Evolutionary conservation across 2,797 vertebrate genomes (phyloP).

Genomic region (Anas georgica): DNA sequence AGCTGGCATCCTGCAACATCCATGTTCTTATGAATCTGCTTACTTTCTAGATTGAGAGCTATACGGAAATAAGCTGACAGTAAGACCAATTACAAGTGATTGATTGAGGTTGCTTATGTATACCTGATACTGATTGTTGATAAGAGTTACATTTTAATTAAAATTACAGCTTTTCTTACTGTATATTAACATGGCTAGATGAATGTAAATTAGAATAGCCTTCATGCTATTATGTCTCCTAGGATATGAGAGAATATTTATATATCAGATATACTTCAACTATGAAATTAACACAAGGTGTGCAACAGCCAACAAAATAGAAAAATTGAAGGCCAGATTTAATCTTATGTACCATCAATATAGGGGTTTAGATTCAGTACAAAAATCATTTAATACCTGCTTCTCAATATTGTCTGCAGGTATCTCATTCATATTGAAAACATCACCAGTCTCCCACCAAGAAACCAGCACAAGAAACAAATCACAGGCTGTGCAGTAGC

Average conservation of each 20-base stretch:
- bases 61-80: neutral
- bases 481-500: too few species aligned
- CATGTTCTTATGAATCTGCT: neutral
- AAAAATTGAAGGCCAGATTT: neutral
- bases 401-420: neutral
- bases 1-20: neutral
- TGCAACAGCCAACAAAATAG: neutral
- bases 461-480: neutral
- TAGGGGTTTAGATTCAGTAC: too few species aligned
- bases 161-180: neutral
- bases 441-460: neutral
- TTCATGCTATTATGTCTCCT: neutral
- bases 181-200: neutral
- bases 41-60: neutral
- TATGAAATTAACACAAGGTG: neutral
- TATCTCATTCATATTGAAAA: neutral
- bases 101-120: neutral
- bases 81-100: neutral
- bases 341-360: neutral
- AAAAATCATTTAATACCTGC: neutral
- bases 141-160: neutral
- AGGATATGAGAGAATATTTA: neutral
- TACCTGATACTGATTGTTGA: neutral
- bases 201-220: neutral
- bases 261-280: neutral